Conservation (phyloP, 2,888 invertebrate genomes). For the Leucophora obtusa region DNA sequence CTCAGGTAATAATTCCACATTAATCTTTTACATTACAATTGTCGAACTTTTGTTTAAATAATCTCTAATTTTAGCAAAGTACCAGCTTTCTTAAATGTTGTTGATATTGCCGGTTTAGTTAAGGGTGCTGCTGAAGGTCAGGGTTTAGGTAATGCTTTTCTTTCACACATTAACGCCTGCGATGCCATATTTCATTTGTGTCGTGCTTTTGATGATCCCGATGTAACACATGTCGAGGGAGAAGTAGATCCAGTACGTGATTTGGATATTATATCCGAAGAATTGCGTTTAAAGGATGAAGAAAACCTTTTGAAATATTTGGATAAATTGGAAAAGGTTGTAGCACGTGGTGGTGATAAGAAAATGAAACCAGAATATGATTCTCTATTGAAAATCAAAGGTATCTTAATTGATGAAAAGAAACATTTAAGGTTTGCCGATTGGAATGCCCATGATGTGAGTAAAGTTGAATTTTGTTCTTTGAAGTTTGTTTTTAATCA, state of each 20-base stretch:
- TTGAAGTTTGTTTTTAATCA: constrained; percentile 63
- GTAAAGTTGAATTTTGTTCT: constrained; percentile 65
- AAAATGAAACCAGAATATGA: constrained; percentile 98
- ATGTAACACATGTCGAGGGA: constrained; percentile 98
- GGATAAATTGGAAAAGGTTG: constrained; percentile 92
- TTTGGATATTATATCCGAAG: constrained; percentile 96
- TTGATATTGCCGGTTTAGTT: constrained; percentile 98
- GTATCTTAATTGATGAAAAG: constrained; percentile 90
- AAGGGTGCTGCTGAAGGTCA: constrained; percentile 99
- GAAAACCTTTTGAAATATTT: constrained; percentile 90
- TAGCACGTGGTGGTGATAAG: constrained; percentile 93
- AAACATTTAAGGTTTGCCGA: constrained; percentile 95
- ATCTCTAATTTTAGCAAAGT: constrained; percentile 87
- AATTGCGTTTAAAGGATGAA: constrained; percentile 95
- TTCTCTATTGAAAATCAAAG: constrained; percentile 89
- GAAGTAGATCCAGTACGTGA: constrained; percentile 98
- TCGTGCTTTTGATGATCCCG: constrained; percentile 97
- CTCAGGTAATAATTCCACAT: constrained; percentile 83
- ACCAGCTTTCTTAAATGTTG: constrained; percentile 97
- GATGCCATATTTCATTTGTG: constrained; percentile 98
- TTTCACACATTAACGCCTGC: constrained; percentile 98
- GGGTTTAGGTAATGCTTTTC: constrained; percentile 97
- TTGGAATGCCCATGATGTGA: constrained; percentile 95
- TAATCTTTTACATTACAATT: too few species aligned
- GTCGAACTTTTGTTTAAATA: too few species aligned